These are phyloP conservation scores for Poecilia gillii DNA, from an alignment of 2,797 vertebrate genomes.

Conservation along the genomic window DNA sequence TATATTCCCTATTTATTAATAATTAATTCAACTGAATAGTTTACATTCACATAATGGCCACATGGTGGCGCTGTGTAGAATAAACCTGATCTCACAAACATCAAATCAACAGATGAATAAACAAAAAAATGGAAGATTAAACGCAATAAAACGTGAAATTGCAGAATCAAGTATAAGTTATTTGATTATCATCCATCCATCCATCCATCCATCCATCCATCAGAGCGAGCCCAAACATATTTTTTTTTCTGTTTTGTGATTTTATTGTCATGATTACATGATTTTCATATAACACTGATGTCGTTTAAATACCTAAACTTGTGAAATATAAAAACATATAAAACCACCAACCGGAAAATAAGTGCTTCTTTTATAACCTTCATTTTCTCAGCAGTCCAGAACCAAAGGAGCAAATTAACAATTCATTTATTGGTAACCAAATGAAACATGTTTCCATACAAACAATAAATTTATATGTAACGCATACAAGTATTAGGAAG, in stretches of 20 bases:
- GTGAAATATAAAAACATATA: conserved; percentile 35
- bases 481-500: conserved; percentile 28
- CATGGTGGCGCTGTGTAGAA: neutral
- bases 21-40: neutral
- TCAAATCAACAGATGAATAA: neutral
- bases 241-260: conserved; percentile 12
- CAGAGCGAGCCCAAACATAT: neutral
- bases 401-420: conserved; percentile 30
- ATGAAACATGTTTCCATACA: conserved; percentile 13
- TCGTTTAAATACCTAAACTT: conserved; percentile 39
- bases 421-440: neutral
- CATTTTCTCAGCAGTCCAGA: conserved; percentile 46
- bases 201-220: neutral
- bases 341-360: conserved; percentile 25
- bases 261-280: conserved; percentile 74
- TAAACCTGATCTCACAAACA: neutral
- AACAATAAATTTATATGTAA: conserved; percentile 28
- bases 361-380: conserved; percentile 2
- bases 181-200: neutral
- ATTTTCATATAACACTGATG: conserved; percentile 58
- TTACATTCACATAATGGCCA: neutral
- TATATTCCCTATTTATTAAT: neutral
- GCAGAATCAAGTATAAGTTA: neutral
- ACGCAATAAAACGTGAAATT: neutral
- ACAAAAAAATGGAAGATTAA: neutral